These are phyloP conservation scores for Boulengeromyrus knoepffleri DNA, from an alignment of 2,113 vertebrate species.

Conservation along the genomic window DNA sequence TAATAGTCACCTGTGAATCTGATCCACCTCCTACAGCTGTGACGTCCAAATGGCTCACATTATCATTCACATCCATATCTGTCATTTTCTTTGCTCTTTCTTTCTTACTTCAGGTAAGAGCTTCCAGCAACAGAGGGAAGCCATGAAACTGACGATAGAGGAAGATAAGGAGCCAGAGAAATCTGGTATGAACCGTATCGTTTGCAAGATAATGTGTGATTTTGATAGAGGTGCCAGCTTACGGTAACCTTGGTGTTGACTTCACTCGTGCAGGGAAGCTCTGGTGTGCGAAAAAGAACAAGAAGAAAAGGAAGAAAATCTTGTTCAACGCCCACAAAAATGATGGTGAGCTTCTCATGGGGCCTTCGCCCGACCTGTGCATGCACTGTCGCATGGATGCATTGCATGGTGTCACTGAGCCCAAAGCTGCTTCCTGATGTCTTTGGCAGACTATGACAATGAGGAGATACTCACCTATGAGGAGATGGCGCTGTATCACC, in stretches of 20 bases:
- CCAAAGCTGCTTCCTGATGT: neutral
- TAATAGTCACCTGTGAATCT: neutral
- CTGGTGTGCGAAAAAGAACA: conserved; percentile 98
- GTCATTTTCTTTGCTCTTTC: neutral
- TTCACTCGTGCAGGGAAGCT: conserved; percentile 73
- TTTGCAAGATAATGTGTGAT: neutral
- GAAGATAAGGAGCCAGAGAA: conserved; percentile 98
- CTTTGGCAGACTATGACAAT: conserved; percentile 76
- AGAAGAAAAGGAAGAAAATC: conserved; percentile 96
- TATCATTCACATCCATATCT: neutral
- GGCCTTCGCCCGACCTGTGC: neutral
- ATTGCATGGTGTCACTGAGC: neutral
- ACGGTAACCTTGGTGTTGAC: neutral
- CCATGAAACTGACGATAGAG: conserved; percentile 98
- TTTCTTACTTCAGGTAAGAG: conserved; percentile 73
- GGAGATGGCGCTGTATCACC: conserved; percentile 97
- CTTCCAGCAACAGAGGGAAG: conserved; percentile 98
- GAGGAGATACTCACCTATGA: conserved; percentile 96
- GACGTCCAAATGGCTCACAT: neutral
- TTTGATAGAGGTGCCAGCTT: neutral
- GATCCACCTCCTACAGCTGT: neutral
- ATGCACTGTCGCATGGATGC: too few species aligned
- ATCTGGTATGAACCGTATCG: conserved; percentile 64
- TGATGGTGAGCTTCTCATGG: conserved; percentile 63
- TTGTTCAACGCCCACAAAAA: conserved; percentile 87